Evolutionary conservation across 2,888 invertebrate species (phyloP), one percentile per base, ranked within the genome.

Genomic region (Monochamus alternatus): DNA sequence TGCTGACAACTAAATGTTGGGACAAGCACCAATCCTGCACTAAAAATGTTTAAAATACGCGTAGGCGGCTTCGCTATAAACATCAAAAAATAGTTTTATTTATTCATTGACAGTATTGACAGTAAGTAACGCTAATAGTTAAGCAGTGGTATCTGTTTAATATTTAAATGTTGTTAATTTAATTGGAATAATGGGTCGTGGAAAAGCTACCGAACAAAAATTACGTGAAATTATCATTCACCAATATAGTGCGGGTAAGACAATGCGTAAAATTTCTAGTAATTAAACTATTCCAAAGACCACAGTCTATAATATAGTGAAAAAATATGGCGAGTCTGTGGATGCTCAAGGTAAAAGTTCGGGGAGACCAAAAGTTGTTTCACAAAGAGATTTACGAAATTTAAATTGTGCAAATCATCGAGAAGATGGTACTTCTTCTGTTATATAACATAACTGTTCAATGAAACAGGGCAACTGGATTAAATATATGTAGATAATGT

Each of bases 401-500:
- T 31, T 38, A 31, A 63, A 63, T 32, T 63, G 8, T 63, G 63
- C 31, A 60, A 60, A 7, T 38, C 38, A 38, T 1, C 38, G 1
- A 38, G 38, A 38, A 38, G 38, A 38, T 1, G 38, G 7, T n/a
- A n/a, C n/a, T n/a, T n/a, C n/a, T n/a, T n/a, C n/a, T n/a, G n/a
- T n/a, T n/a, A n/a, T n/a, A n/a, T n/a, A n/a, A n/a, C 4, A 30
- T 60, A 60, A 60, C 60, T 30, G 60, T 32, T 30, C 12, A 30
- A 30, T 60, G 60, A 32, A 60, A 60, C 30, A 30, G 3, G 30
- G 60, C 14, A 60, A 60, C 60, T 60, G 60, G 60, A 30, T 14
- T 60, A 30, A 60, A 60, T 60, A 30, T 60, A 30, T 60, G 5
- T 3, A 60, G 64, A 47, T 3, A 64, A 64, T 64, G 64, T 43